Base-by-base conservation (phyloP, 92 coral and sea anemone species). In the Parazoanthus atlanticus region DNA sequence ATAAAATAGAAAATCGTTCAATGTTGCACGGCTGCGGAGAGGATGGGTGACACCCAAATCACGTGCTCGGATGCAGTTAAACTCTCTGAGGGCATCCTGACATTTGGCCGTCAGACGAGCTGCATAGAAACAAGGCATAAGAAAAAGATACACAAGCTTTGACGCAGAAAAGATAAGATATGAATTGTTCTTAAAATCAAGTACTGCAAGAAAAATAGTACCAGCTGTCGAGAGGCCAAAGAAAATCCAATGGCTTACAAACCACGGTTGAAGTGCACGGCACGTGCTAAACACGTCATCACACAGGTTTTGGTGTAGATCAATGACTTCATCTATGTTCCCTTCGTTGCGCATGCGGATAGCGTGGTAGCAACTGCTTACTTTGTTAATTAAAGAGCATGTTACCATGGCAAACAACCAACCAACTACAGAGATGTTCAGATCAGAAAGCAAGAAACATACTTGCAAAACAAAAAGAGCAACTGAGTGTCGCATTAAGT, bases 231-330 rank as follows among this genome's bases (percentile, higher is more conserved):
- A 61, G 69, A 6, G 7, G 28, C 69, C 69, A 61, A 32, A 13
- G 54, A 75, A 36, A 32, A 75, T 36, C 79, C 79, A 75, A 36
- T 75, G 79, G 79, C 79, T 75, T 16, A 36, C 79, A 75, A 75
- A 75, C 79, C 79, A 75, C 26, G 79, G 79, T 21, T 75, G 79
- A 75, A 75, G 79, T 2, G 79, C 79, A 34, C 79, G 47, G 79
- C 79, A 75, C 2, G 79, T 75, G 79, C 26, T 75, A 23, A 75
- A 75, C 49, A 75, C 79, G 52, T 75, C 9, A 75, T 75, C 79
- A 36, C 79, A 75, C 79, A 75, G 79, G 11, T 19, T 36, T 75
- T 75, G 79, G 49, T 75, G 54, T 1, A 75, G 23, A 32, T 75
- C 43, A 21, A 52, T 52, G 58, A 75, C 79, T 11, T 75, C 79